Base-by-base conservation (phyloP, 2,888 invertebrate genomes). In the Agapostemon virescens region DNA sequence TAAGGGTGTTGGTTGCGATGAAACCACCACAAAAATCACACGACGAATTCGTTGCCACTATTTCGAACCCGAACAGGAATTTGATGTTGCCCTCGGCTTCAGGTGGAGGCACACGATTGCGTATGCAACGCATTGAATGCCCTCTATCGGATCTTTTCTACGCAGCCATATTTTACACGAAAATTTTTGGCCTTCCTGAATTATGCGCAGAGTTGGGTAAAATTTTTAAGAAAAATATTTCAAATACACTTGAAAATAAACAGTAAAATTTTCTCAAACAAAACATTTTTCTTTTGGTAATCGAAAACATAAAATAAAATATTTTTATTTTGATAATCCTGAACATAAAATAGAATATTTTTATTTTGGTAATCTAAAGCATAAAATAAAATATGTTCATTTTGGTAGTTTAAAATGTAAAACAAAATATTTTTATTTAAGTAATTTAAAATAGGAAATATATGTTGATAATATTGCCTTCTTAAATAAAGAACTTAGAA, bases 91-190 rank as follows among this genome's bases (percentile, higher is more conserved):
- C 49, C 63, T 67, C 42, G 26, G 69, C 38, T 36, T 76, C 58
- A 71, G 75, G 69, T 72, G 71, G 69, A 77, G 83, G 67, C 40
- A 64, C 66, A 52, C 78, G 74, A 83, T 72, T 75, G 82, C 78
- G 74, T 82, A 72, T 75, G 61, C 71, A 77, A 49, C 66, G 77
- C 83, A 58, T 58, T 26, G 75, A n/a, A 82, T 78, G 83, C 83
- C 83, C 83, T 82, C 83, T 83, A 75, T 78, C 83, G 83, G 83
- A 72, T 64, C 30, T 52, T 70, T 73, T 71, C 45, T 61, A 74
- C 68, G 66, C 58, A 63, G 81, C 81, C 81, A 75, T 81, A 68
- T 75, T 81, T 75, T 49, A 49, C 52, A 40, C 20, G 40, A 17
- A 71, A 74, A 71, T 71, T 49, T 74, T 36, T 36, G 9, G 42